Evolutionary conservation across 2,888 invertebrate genomes (phyloP).

Genomic region (Gibbula magus): DNA sequence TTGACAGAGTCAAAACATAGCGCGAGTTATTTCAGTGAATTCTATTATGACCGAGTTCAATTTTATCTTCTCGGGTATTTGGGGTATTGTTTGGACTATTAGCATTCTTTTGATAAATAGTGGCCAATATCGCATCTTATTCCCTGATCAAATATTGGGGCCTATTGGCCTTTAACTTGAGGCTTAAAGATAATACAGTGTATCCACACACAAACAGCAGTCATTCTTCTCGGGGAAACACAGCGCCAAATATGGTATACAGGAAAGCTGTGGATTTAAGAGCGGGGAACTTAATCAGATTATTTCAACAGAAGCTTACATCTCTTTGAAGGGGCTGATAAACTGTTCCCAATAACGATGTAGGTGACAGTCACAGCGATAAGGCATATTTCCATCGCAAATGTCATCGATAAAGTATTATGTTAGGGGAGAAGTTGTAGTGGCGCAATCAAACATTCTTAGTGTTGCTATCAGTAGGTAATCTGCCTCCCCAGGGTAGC

Average conservation of each 20-base stretch:
- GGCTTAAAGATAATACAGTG: background rate
- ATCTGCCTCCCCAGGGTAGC: too few species aligned
- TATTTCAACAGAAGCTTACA: background rate
- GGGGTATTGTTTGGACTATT: constrained; percentile 8
- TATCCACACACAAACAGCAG: background rate
- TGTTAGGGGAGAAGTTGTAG: too few species aligned
- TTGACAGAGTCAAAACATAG: background rate
- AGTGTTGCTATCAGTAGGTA: too few species aligned
- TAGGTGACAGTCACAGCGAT: too few species aligned
- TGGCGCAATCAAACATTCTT: too few species aligned
- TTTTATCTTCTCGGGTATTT: background rate
- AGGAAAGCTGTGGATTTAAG: background rate
- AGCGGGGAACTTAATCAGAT: background rate
- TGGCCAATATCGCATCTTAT: background rate
- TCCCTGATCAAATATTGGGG: background rate
- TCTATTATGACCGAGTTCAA: background rate
- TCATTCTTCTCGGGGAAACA: background rate
- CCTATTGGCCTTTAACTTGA: background rate
- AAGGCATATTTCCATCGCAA: too few species aligned
- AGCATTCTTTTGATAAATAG: constrained; percentile 2
- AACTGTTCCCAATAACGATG: too few species aligned
- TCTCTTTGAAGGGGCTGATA: too few species aligned
- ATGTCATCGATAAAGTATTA: too few species aligned
- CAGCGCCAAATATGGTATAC: background rate
- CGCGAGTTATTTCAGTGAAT: background rate